phyloP scores from a whole-genome alignment of 2,113 vertebrate genomes.

The Otolemur garnettii region DNA sequence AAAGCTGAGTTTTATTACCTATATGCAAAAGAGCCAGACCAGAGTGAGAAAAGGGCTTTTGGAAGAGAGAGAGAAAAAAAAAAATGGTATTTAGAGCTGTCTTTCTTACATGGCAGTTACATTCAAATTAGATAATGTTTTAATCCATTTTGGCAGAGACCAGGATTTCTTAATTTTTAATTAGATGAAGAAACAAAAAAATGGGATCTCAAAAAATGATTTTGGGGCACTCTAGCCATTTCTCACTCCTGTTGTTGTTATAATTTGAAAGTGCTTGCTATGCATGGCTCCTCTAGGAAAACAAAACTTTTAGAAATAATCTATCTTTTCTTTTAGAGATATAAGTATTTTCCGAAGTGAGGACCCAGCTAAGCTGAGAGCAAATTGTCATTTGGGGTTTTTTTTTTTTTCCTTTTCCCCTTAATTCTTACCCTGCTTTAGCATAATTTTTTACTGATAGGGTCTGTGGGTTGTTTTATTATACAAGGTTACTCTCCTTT shows the following conservation, averaged over 20 bases:
- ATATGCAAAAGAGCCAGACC: not conserved
- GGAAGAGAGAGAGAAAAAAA: not conserved
- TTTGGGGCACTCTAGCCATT: not conserved
- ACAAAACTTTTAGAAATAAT: slow-evolving; percentile 39
- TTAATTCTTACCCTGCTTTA: not conserved
- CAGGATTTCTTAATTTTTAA: not conserved
- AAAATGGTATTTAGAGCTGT: not conserved
- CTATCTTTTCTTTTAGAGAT: not conserved
- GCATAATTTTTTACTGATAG: not conserved
- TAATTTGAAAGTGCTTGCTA: not conserved
- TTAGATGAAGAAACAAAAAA: not conserved
- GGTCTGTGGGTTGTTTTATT: not conserved
- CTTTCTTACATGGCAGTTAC: not conserved
- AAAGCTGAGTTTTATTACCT: not conserved
- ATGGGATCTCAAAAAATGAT: not conserved
- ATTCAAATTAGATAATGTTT: not conserved
- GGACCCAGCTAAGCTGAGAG: not conserved
- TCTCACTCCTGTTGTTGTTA: not conserved
- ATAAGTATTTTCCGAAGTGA: not conserved
- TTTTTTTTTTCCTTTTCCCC: too few relatives aligned
- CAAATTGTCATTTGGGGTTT: not conserved
- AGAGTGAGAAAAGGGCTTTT: not conserved
- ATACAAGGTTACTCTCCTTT: not conserved
- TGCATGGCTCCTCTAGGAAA: not conserved
- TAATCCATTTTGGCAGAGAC: not conserved